Conservation (phyloP, 2,113 vertebrate species). For the Psammodynastes pulverulentus region DNA sequence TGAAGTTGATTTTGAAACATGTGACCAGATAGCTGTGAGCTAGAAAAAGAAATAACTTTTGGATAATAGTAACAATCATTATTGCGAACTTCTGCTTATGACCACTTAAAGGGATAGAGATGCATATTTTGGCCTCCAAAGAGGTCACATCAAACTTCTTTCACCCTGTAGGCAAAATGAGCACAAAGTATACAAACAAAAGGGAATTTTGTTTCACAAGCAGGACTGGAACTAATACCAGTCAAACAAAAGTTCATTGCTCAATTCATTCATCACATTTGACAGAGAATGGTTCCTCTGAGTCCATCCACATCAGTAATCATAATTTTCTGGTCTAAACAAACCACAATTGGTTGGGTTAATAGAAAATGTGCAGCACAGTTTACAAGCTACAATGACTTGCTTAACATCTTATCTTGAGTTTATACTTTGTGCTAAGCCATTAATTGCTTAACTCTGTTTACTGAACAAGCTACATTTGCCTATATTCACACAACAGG, state of each 20-base stretch:
- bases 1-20: conserved; percentile 48
- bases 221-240: conserved; percentile 70
- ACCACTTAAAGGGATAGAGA: conserved; percentile 53
- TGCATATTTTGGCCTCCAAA: conserved; percentile 51
- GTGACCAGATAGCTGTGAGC: conserved; percentile 46
- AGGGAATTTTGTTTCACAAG: conserved; percentile 67
- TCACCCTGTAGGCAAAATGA: conserved; percentile 66
- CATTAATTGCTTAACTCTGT: not conserved
- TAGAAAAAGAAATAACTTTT: conserved; percentile 40
- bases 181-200: conserved; percentile 69
- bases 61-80: conserved; percentile 27
- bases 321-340: not conserved
- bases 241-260: conserved; percentile 66
- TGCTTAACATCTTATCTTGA: not conserved
- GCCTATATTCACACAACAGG: not conserved
- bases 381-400: not conserved
- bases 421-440: not conserved
- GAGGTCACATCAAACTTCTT: conserved; percentile 62
- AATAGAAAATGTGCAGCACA: not conserved
- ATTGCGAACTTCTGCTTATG: conserved; percentile 60
- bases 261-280: conserved; percentile 66
- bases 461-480: not conserved
- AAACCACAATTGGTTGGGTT: not conserved
- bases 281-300: conserved; percentile 63
- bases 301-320: conserved; percentile 43